A percentile compares a stretch with the other conserved stretches of the same genome.
These are phyloP conservation scores for Poecilia velifera DNA, from an alignment of 2,797 vertebrate genomes.

Conservation along the genomic window DNA sequence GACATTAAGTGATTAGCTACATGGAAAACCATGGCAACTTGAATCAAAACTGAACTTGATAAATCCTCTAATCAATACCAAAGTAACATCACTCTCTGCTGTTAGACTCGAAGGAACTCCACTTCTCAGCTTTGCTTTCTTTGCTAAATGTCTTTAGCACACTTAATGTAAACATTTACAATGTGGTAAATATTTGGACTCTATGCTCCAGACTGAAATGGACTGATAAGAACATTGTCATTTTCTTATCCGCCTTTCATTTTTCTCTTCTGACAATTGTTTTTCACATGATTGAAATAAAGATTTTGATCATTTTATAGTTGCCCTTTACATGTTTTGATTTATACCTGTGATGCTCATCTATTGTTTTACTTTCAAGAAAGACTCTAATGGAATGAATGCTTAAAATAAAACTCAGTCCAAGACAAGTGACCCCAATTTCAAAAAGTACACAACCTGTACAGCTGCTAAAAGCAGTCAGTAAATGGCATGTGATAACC, in stretches of 20 bases:
- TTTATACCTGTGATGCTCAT: conserved; percentile 27
- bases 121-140: conserved; percentile 14
- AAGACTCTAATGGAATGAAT: conserved; percentile 35
- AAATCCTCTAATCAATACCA: conserved; percentile 55
- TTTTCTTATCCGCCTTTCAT: not conserved
- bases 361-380: conserved; percentile 33
- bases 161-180: not conserved
- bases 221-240: not conserved
- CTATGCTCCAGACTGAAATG: not conserved
- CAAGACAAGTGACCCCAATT: conserved; percentile 55
- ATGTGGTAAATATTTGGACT: not conserved
- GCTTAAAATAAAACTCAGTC: conserved; percentile 38
- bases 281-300: not conserved
- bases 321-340: conserved; percentile 44
- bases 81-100: conserved; percentile 12
- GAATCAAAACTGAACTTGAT: conserved; percentile 54
- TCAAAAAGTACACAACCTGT: conserved; percentile 62
- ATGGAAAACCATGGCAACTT: conserved; percentile 33
- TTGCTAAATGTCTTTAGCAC: conserved; percentile 4
- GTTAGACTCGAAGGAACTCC: not conserved
- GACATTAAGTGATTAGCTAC: conserved; percentile 60
- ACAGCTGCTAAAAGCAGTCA: conserved; percentile 44
- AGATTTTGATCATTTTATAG: conserved; percentile 1
- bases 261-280: not conserved
- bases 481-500: conserved; percentile 63